phyloP scores from a whole-genome alignment of 2,888 invertebrate genomes.

The Platerodrilus igneus region DNA sequence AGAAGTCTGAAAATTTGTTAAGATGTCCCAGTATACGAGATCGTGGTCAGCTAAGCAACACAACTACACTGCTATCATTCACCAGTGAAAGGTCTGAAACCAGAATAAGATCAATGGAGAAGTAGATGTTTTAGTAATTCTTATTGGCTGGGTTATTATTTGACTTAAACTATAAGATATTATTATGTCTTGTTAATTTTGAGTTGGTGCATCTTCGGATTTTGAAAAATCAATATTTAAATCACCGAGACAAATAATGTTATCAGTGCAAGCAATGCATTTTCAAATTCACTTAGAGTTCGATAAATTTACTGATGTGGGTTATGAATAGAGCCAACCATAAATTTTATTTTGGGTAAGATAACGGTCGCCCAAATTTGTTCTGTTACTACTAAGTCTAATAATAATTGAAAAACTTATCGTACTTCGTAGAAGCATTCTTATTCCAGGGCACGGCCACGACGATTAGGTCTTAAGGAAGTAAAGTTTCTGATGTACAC shows the following conservation, averaged over 20 bases:
- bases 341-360: too few species aligned
- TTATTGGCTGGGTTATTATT: neutral
- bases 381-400: too few species aligned
- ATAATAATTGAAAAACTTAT: too few species aligned
- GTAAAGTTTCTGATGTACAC: too few species aligned
- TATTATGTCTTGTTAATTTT: neutral
- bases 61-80: conserved; percentile 1
- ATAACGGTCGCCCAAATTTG: too few species aligned
- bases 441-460: too few species aligned
- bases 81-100: neutral
- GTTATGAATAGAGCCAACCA: too few species aligned
- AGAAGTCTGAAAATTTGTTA: too few species aligned
- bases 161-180: neutral
- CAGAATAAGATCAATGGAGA: neutral
- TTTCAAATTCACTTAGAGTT: neutral
- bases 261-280: neutral
- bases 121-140: neutral
- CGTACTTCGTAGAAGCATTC: too few species aligned
- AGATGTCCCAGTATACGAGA: neutral
- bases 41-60: neutral
- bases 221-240: conserved; percentile 3
- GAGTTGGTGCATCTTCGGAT: neutral
- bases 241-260: neutral
- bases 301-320: too few species aligned
- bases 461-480: too few species aligned